Base-by-base conservation (phyloP, 2,888 invertebrate species). In the Smittia aterrima region DNA sequence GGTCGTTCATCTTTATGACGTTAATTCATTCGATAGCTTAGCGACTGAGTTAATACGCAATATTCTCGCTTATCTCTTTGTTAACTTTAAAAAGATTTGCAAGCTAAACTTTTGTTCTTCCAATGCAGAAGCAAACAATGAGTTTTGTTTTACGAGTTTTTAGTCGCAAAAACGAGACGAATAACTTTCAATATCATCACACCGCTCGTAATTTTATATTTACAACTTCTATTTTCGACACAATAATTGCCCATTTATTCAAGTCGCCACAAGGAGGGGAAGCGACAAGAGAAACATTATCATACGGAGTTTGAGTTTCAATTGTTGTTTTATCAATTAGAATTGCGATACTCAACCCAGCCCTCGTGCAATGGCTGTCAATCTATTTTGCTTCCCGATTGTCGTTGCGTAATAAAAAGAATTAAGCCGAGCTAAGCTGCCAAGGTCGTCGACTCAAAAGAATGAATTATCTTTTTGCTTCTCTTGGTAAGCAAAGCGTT, bases 291-390 rank as follows among this genome's bases (percentile, higher is more conserved):
- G 32, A 32, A 32, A 9, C 32, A 32, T 32, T 32, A 32, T 32
- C 32, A 32, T 47, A 2, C n/a, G 9, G 47, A 13, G 13, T 47
- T 11, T 2, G 16, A 47, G 11, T 47, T 47, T 47, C 47, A 47
- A 47, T 66, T 66, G 66, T 66, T 66, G 32, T 27, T 16, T 38
- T 66, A 66, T 66, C 66, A 66, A 66, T 66, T 66, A 66, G 32
- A 66, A 66, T 66, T 24, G 27, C 11, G 47, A 47, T n/a, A 54
- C 20, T 54, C 13, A 18, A 54, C 54, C 25, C n/a, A 62, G 11
- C 62, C 24, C 18, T 58, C 62, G 24, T 62, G 18, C 54, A 54
- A 54, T 1, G 25, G 16, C 18, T 62, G 25, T 62, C 22, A 16
- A 62, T 54, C 16, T 20, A n/a, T n/a, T n/a, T n/a, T 24, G 25